Base-by-base conservation (phyloP, 2,888 invertebrate genomes). In the Tetranychus truncatus region DNA sequence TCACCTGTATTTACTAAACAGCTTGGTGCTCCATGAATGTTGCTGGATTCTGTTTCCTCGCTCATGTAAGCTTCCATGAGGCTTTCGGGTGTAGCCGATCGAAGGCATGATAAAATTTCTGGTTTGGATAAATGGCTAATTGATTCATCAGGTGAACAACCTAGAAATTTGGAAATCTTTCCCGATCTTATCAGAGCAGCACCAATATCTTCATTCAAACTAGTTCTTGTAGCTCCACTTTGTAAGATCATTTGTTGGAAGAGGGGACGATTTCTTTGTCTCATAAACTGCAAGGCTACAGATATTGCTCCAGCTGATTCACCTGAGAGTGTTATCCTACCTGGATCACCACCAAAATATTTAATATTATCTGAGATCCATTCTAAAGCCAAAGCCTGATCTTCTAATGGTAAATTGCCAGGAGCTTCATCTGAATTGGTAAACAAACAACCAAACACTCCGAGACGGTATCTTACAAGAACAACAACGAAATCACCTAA, bases 251-350 rank as follows among this genome's bases (percentile, higher is more conserved):
- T 75, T 46, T 71, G 72, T 44, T 74, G 45, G 45, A 74, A 76
- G 3, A 71, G 74, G 65, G 55, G 66, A 21, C 55, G 9, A 21
- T 21, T 67, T 46, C 45, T 24, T 1, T 74, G 75, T 11, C 46
- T 46, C 45, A 76, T 44, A 20, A 75, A 65, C n/a, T 76, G 76
- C 8, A 76, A 55, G 3, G 74, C 72, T n/a, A 75, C 66, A 20
- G 75, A 75, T 21, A 71, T 73, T 34, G 75, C 75, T 18, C 76
- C 77, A 18, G 77, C 72, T 73, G 75, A 76, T 74, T 78, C 76
- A 21, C 78, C 78, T 55, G 75, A 71, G 18, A 78, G 6, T 20
- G 78, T 78, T 1, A 78, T 75, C 15, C 69, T 71, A 20, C 71
- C 65, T 0, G 77, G 74, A 76, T 69, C 69, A 20, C 69, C 69